These are phyloP conservation scores for Antrozous pallidus DNA, from an alignment of 2,797 vertebrate species.

Conservation along the genomic window DNA sequence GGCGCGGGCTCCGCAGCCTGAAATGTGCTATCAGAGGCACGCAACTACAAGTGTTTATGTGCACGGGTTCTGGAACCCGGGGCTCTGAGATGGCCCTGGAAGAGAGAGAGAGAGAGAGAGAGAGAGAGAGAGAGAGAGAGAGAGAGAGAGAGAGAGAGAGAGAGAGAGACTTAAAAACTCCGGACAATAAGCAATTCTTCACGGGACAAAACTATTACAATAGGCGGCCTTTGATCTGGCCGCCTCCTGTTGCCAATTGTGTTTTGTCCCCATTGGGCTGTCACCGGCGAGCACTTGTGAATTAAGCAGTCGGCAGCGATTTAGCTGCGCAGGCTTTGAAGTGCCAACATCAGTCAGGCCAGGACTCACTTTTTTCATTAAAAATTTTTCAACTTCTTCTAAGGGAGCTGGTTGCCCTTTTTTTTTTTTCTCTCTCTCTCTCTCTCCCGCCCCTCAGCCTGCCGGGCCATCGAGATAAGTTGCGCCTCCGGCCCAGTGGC, in stretches of 20 bases:
- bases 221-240: constrained; percentile 94
- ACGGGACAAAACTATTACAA: constrained; percentile 97
- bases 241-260: constrained; percentile 95
- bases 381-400: constrained; percentile 84
- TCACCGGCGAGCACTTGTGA: constrained; percentile 94
- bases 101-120: fast-evolving
- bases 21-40: constrained; percentile 66
- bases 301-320: constrained; percentile 97
- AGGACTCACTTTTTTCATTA: constrained; percentile 86
- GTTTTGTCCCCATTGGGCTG: constrained; percentile 96
- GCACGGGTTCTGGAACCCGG: constrained; percentile 73
- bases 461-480: constrained; percentile 91
- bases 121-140: not conserved
- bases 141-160: fast-evolving
- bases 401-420: constrained; percentile 82
- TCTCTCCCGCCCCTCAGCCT: constrained; percentile 75
- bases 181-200: constrained; percentile 98
- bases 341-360: constrained; percentile 91
- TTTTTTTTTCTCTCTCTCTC: not conserved
- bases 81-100: constrained; percentile 74
- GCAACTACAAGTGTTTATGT: constrained; percentile 80
- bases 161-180: constrained; percentile 87
- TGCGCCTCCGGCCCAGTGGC: constrained; percentile 86
- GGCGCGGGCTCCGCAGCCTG: constrained; percentile 54
- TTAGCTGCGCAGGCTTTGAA: constrained; percentile 94